These are phyloP conservation scores for Trissonchulus latispiculum DNA, from an alignment of 2,888 invertebrate genomes.

Conservation along the genomic window DNA sequence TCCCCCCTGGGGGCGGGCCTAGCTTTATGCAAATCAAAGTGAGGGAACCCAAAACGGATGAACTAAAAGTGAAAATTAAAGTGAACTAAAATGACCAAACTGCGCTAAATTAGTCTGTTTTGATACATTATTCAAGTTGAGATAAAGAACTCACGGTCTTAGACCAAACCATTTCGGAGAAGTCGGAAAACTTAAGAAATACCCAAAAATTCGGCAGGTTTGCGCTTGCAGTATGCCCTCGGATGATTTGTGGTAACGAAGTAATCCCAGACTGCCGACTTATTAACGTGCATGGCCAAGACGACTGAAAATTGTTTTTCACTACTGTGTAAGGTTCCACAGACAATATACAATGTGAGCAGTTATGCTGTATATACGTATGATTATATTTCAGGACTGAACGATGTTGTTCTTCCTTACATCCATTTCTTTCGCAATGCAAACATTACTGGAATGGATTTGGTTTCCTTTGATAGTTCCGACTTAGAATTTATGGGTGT, in stretches of 20 bases:
- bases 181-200: too few species aligned
- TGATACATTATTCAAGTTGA: too few species aligned
- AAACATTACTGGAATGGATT: constrained; percentile 66
- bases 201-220: too few species aligned
- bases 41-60: too few species aligned
- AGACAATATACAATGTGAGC: not conserved
- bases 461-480: constrained; percentile 72
- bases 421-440: constrained; percentile 67
- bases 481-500: constrained; percentile 78
- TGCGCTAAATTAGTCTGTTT: too few species aligned
- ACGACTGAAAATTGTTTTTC: not conserved
- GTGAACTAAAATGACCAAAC: too few species aligned
- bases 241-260: too few species aligned
- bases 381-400: constrained; percentile 56
- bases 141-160: too few species aligned
- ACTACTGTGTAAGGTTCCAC: not conserved
- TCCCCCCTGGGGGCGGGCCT: not conserved
- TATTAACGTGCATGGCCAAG: not conserved
- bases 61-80: too few species aligned
- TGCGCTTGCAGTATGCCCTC: too few species aligned
- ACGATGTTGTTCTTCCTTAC: constrained; percentile 66
- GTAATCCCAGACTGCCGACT: too few species aligned
- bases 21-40: not conserved
- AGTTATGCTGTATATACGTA: not conserved
- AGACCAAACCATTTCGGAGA: too few species aligned